These are phyloP conservation scores for Wasmannia auropunctata DNA, from an alignment of 1,140 invertebrate genomes.

Conservation along the genomic window DNA sequence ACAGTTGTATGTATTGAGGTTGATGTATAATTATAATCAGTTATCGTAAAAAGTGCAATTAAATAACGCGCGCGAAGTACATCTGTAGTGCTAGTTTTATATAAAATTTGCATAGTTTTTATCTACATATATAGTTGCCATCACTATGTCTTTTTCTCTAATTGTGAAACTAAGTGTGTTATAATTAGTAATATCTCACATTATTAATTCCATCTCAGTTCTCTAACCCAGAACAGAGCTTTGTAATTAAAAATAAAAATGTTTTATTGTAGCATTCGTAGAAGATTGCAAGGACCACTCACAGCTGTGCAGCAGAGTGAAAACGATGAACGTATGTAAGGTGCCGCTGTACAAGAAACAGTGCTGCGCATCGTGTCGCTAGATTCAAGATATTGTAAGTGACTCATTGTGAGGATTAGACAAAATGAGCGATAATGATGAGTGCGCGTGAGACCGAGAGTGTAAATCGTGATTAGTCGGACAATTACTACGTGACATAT, in stretches of 20 bases:
- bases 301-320: constrained; percentile 92
- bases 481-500: constrained; percentile 47
- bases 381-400: constrained; percentile 52
- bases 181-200: background rate
- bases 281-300: constrained; percentile 92
- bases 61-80: too few relatives aligned
- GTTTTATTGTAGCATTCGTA: constrained; percentile 77
- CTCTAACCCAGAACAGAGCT: constrained; percentile 1
- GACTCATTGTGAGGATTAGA: constrained; percentile 43
- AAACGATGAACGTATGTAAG: constrained; percentile 93
- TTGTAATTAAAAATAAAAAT: constrained; percentile 49
- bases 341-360: constrained; percentile 92
- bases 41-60: too few relatives aligned
- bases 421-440: constrained; percentile 26
- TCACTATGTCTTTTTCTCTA: too few relatives aligned
- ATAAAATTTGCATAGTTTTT: too few relatives aligned
- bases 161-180: too few relatives aligned
- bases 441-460: constrained; percentile 28
- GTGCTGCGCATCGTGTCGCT: constrained; percentile 92
- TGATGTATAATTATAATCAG: too few relatives aligned
- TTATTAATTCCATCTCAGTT: background rate
- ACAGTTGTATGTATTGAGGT: too few relatives aligned
- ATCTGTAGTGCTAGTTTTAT: too few relatives aligned
- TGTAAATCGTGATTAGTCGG: constrained; percentile 24
- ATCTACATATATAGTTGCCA: too few relatives aligned